phyloP scores from a whole-genome alignment of 2,113 vertebrate genomes.

The Alectura lathami region DNA sequence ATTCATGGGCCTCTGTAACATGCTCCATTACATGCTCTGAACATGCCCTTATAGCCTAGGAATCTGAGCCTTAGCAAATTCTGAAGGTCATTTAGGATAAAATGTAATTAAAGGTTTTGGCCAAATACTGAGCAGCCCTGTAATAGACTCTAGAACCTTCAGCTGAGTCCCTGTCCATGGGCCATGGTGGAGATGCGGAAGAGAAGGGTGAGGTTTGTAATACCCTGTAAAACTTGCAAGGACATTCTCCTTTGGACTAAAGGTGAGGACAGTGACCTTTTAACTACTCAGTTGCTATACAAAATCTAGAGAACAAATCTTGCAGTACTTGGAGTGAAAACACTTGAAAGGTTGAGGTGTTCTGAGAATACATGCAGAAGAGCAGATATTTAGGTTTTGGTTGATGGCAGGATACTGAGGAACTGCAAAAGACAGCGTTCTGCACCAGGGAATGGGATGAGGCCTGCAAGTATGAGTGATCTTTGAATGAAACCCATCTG shows the following conservation, averaged over 20 bases:
- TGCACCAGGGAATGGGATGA: neutral
- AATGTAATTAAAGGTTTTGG: neutral
- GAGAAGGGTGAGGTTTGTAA: neutral
- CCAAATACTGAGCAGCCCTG: neutral
- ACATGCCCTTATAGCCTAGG: neutral
- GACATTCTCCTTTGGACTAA: neutral
- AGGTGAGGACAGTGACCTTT: neutral
- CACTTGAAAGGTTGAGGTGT: neutral
- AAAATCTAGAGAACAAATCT: neutral
- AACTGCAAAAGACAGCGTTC: neutral
- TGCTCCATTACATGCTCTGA: neutral
- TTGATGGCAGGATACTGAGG: neutral
- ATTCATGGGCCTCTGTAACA: neutral
- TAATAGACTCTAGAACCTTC: neutral
- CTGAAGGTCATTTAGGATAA: neutral
- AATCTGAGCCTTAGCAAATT: neutral
- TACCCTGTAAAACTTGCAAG: neutral
- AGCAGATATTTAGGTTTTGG: neutral
- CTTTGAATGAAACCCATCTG: neutral
- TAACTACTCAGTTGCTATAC: neutral
- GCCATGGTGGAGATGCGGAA: neutral
- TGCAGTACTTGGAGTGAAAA: neutral
- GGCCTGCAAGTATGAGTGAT: neutral
- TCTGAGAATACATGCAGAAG: neutral
- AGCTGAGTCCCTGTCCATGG: neutral